These are phyloP conservation scores for Gymnarchus niloticus DNA, from an alignment of 2,113 vertebrate genomes.

Conservation along the genomic window DNA sequence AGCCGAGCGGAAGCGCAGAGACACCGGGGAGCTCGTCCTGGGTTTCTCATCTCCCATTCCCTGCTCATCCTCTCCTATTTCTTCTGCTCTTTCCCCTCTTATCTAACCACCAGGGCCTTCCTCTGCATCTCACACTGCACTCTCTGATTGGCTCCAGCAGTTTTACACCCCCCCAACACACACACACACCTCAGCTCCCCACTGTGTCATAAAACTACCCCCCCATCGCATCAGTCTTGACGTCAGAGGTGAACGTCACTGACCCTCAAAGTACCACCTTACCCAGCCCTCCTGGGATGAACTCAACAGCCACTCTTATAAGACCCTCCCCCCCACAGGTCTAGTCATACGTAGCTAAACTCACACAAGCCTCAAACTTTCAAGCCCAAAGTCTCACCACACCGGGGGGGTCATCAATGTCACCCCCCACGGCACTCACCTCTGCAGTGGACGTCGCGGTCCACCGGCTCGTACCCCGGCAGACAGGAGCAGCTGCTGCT, in stretches of 20 bases:
- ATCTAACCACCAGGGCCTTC: background rate
- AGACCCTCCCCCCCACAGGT: background rate
- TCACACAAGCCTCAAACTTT: background rate
- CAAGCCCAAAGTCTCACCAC: background rate
- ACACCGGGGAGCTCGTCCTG: background rate
- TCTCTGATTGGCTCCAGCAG: background rate
- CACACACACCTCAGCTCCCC: too few relatives aligned
- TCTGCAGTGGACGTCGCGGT: conserved; percentile 58
- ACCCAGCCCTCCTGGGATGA: background rate
- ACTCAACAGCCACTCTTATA: background rate
- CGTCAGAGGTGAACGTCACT: background rate
- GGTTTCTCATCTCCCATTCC: background rate
- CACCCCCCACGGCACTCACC: conserved; percentile 53
- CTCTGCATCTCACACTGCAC: background rate
- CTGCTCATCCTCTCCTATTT: background rate
- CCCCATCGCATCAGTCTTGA: background rate
- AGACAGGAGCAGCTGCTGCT: conserved; percentile 67
- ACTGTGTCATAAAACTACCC: too few relatives aligned
- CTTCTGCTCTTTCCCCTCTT: background rate
- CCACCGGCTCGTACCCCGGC: conserved; percentile 60
- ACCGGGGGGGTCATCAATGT: too few relatives aligned
- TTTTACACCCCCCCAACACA: background rate
- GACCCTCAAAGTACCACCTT: background rate
- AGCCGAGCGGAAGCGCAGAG: background rate
- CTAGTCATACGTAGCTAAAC: background rate